phyloP scores from a whole-genome alignment of 2,113 vertebrate species.

The Plectropomus leopardus region DNA sequence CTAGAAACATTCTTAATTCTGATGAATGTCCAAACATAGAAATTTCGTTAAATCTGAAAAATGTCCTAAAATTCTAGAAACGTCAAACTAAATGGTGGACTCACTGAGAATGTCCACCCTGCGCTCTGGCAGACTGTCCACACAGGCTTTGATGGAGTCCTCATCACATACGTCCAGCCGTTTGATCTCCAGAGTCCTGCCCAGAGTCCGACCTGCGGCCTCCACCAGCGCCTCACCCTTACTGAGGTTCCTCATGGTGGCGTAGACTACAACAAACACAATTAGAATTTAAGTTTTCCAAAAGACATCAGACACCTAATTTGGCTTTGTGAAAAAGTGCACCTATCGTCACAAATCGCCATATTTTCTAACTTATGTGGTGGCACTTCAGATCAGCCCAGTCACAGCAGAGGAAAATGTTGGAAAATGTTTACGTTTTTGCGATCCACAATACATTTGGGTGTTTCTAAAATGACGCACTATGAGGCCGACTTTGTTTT shows the following conservation, averaged over 20 bases:
- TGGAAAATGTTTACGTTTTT: too few species aligned
- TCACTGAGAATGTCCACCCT: constrained; percentile 89
- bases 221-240: constrained; percentile 83
- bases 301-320: not conserved
- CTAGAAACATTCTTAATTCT: too few species aligned
- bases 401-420: too few species aligned
- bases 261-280: constrained; percentile 83
- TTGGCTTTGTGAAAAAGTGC: not conserved
- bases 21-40: too few species aligned
- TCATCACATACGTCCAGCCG: constrained; percentile 89
- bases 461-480: too few species aligned
- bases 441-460: too few species aligned
- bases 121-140: constrained; percentile 87
- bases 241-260: constrained; percentile 89
- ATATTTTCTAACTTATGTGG: too few species aligned
- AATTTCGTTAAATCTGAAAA: too few species aligned
- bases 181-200: constrained; percentile 88
- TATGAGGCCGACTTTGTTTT: too few species aligned
- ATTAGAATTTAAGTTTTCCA: not conserved
- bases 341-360: not conserved
- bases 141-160: constrained; percentile 86
- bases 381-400: too few species aligned
- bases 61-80: too few species aligned
- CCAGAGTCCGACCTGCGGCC: constrained; percentile 84
- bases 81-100: constrained; percentile 26